A percentile compares a stretch with the other conserved stretches of the same genome.
Evolutionary conservation across 2,113 vertebrate species (phyloP).

Genomic region (Anguilla rostrata): DNA sequence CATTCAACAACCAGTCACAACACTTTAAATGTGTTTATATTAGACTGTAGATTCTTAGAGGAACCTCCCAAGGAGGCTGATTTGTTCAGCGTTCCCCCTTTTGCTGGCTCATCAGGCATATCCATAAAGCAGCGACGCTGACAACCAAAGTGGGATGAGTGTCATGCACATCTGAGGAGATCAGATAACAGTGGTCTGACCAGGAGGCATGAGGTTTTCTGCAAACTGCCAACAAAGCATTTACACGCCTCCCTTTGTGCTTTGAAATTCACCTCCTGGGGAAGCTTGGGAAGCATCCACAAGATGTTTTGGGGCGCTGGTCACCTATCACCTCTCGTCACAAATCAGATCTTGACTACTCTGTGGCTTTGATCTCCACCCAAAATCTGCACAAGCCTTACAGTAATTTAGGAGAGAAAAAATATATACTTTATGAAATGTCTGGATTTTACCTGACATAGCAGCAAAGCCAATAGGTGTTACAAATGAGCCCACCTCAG

Average conservation of each 20-base stretch:
- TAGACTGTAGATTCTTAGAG: too few relatives aligned
- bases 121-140: not conserved
- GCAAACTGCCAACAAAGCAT: not conserved
- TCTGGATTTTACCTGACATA: too few relatives aligned
- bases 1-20: too few relatives aligned
- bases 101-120: not conserved
- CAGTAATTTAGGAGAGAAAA: too few relatives aligned
- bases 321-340: not conserved
- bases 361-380: slow-evolving; percentile 14
- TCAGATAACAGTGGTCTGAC: not conserved
- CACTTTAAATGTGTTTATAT: too few relatives aligned
- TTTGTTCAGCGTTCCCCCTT: too few relatives aligned
- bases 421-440: too few relatives aligned
- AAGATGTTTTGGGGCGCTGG: not conserved
- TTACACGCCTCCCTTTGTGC: not conserved
- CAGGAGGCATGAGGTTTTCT: not conserved
- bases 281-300: not conserved
- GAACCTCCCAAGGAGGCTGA: too few relatives aligned
- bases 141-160: not conserved
- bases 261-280: not conserved
- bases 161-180: not conserved
- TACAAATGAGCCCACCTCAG: too few relatives aligned
- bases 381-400: too few relatives aligned
- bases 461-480: too few relatives aligned
- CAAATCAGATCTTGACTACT: not conserved